These are phyloP conservation scores for Platichthys stellatus DNA, from an alignment of 2,113 vertebrate genomes.

Conservation along the genomic window DNA sequence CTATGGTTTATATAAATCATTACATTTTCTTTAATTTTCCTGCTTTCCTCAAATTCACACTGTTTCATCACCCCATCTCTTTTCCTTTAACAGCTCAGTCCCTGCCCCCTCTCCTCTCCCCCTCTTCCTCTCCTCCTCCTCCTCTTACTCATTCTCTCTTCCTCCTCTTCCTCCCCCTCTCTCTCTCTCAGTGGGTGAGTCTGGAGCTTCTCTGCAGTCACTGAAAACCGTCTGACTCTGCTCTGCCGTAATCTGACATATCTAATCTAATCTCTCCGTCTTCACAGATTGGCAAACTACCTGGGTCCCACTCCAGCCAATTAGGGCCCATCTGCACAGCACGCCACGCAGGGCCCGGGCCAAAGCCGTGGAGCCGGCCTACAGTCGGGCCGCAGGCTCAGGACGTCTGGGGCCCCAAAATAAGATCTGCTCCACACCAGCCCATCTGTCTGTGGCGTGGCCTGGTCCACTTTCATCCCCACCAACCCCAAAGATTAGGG, in stretches of 20 bases:
- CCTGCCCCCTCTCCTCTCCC: not conserved
- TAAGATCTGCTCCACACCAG: conserved; percentile 59
- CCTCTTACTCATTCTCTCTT: not conserved
- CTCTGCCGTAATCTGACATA: conserved; percentile 71
- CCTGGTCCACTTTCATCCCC: conserved; percentile 76
- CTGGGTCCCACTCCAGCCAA: conserved; percentile 63
- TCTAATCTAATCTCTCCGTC: conserved; percentile 73
- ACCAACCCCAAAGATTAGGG: conserved; percentile 57
- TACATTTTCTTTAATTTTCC: not conserved
- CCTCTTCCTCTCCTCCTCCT: not conserved
- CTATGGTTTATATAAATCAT: not conserved
- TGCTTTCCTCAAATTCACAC: not conserved
- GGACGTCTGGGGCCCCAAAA: conserved; percentile 54
- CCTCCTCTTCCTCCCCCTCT: not conserved
- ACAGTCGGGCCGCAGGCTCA: conserved; percentile 42
- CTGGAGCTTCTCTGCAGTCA: conserved; percentile 42
- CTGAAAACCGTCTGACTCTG: conserved; percentile 59
- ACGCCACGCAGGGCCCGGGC: conserved; percentile 25
- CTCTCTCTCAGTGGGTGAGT: conserved; percentile 60
- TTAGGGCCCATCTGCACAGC: conserved; percentile 65
- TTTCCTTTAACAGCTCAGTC: not conserved
- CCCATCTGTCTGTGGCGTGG: conserved; percentile 67
- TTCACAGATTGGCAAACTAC: conserved; percentile 59
- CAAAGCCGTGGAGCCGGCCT: conserved; percentile 20
- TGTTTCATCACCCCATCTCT: not conserved